Evolutionary conservation across 2,797 vertebrate species (phyloP).

Genomic region (Myoxocephalus aenaeus): DNA sequence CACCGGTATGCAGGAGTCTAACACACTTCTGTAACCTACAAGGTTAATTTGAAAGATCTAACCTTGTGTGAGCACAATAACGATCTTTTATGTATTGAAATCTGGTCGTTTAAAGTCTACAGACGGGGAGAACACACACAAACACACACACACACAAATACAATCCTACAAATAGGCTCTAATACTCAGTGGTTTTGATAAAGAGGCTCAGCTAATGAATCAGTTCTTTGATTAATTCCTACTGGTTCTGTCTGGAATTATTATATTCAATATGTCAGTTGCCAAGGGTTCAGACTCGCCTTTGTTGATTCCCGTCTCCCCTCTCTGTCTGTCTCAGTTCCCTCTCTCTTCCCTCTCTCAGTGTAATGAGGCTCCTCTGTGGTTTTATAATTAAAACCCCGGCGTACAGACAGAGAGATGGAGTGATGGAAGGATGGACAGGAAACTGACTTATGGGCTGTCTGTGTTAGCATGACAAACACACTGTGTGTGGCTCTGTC

Average conservation of each 20-base stretch:
- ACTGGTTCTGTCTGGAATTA: constrained; percentile 58
- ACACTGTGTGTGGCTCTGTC: constrained; percentile 25
- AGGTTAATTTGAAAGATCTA: constrained; percentile 37
- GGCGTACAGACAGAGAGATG: constrained; percentile 59
- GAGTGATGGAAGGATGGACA: constrained; percentile 63
- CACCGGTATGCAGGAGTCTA: not conserved
- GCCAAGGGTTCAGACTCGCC: constrained; percentile 52
- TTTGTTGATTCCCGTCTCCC: constrained; percentile 48
- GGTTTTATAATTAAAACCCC: constrained; percentile 76
- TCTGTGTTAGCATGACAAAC: constrained; percentile 60
- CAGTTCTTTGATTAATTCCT: constrained; percentile 57
- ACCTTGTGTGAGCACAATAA: constrained; percentile 32
- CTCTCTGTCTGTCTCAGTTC: constrained; percentile 27
- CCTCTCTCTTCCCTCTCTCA: constrained; percentile 34
- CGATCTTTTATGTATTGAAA: constrained; percentile 25
- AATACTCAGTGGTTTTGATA: constrained; percentile 51
- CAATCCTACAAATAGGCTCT: constrained; percentile 37
- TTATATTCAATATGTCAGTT: constrained; percentile 63
- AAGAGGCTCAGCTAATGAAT: constrained; percentile 63
- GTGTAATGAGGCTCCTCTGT: constrained; percentile 67
- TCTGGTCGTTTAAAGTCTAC: constrained; percentile 39
- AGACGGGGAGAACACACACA: constrained; percentile 28
- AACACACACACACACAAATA: constrained; percentile 31
- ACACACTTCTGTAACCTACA: not conserved
- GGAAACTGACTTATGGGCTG: constrained; percentile 62